These are phyloP conservation scores for Agrochola lychnidis DNA, from an alignment of 2,888 invertebrate genomes.

Conservation along the genomic window DNA sequence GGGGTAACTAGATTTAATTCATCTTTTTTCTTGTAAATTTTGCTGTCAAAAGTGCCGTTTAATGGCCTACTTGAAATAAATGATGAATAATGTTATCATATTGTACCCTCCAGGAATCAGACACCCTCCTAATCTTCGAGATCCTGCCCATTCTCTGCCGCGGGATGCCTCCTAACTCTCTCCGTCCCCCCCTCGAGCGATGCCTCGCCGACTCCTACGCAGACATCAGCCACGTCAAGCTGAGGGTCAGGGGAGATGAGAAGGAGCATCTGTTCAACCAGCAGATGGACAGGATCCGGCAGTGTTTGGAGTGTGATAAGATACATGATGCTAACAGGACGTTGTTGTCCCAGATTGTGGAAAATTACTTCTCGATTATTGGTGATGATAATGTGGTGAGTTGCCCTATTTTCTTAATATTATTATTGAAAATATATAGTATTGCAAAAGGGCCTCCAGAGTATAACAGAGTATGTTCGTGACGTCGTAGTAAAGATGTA, in stretches of 20 bases:
- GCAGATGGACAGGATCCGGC: constrained; percentile 78
- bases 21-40: too few relatives aligned
- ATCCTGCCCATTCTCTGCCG: constrained; percentile 90
- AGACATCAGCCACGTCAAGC: constrained; percentile 66
- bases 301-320: constrained; percentile 86
- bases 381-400: constrained; percentile 86
- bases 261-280: constrained; percentile 74
- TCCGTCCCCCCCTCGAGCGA: constrained; percentile 89
- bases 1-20: too few relatives aligned
- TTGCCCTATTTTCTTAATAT: constrained; percentile 25
- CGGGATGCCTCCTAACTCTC: constrained; percentile 89
- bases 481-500: too few relatives aligned
- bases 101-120: constrained; percentile 82
- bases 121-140: constrained; percentile 85
- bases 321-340: constrained; percentile 92
- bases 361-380: constrained; percentile 84
- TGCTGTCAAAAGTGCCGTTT: too few relatives aligned
- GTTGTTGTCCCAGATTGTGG: constrained; percentile 86
- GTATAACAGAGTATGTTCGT: too few relatives aligned
- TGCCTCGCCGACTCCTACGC: constrained; percentile 83
- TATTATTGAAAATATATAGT: too few relatives aligned
- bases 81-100: neutral
- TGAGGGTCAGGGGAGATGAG: constrained; percentile 49
- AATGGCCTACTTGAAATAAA: too few relatives aligned
- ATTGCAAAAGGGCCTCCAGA: too few relatives aligned